These are phyloP conservation scores for Chaetops frenatus DNA, from an alignment of 2,113 vertebrate species.

Conservation along the genomic window DNA sequence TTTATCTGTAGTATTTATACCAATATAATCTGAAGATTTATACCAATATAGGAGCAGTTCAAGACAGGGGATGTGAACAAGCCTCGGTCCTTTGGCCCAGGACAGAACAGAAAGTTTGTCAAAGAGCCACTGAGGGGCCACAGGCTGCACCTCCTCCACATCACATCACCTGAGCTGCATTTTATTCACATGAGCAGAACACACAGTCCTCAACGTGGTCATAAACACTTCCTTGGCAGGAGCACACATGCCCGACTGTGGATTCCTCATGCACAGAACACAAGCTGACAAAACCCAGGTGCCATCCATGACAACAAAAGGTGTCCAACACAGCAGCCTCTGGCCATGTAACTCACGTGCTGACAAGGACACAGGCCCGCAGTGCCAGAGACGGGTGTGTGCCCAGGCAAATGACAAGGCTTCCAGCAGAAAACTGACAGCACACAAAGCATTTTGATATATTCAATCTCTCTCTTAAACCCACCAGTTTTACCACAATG, in stretches of 20 bases:
- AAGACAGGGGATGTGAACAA: neutral
- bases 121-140: neutral
- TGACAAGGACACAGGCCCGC: neutral
- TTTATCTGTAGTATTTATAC: neutral
- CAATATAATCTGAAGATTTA: neutral
- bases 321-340: neutral
- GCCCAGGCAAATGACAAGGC: neutral
- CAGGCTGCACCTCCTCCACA: neutral
- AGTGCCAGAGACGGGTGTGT: rapidly evolving
- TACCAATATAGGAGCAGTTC: neutral
- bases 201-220: neutral
- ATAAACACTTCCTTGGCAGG: neutral
- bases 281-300: neutral
- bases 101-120: neutral
- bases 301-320: neutral
- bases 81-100: neutral
- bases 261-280: neutral
- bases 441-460: neutral
- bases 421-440: neutral
- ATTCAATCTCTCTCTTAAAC: neutral
- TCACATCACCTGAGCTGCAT: neutral
- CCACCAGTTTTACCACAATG: neutral
- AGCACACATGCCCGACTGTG: neutral
- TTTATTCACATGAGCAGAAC: neutral
- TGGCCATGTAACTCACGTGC: neutral